Evolutionary conservation across 2,888 invertebrate genomes (phyloP), one percentile per base, ranked within the genome.

Genomic region (Ectemnius cavifrons): DNA sequence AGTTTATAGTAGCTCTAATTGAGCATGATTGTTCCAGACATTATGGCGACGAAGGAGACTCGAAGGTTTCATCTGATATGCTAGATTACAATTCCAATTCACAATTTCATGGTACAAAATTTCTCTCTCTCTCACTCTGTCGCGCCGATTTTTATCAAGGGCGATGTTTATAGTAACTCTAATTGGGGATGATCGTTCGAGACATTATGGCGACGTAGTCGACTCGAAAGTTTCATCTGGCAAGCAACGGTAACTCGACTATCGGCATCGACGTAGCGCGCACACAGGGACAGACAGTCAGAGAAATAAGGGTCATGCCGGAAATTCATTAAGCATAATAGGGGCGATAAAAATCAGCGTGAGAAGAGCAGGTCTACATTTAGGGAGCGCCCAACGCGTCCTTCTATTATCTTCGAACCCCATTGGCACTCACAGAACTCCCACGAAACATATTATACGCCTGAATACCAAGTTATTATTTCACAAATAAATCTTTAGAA

Each of bases 271-370:
- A 18, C 27, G 37, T 6, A 11, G 37, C 37, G 37, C 37, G 4
- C 52, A n/a, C 52, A 52, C n/a, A 49, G 11, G 46, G 59, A 65
- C 45, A 23, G 56, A 16, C 18, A 47, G 45, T 8, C 11, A 52
- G 20, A 3, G 16, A 23, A 14, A 13, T 61, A 46, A 58, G 23
- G 14, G 16, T 20, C 18, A 13, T 45, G 28, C 61, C 75, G 75
- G 75, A 75, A 75, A 52, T 68, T 73, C 73, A 63, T 75, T 75
- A 73, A 20, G 65, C 63, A 46, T 65, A 65, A 65, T 64, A 49
- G 61, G 13, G 20, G 27, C n/a, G 66, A 63, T 71, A 49, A 45
- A 47, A 67, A 67, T 71, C 64, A 63, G n/a, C 74, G 71, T 67
- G 67, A 63, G 63, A 71, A 68, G 59, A 67, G 62, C 61, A 16